phyloP scores from a whole-genome alignment of 2,888 invertebrate species.

The Cistogaster globosa region DNA sequence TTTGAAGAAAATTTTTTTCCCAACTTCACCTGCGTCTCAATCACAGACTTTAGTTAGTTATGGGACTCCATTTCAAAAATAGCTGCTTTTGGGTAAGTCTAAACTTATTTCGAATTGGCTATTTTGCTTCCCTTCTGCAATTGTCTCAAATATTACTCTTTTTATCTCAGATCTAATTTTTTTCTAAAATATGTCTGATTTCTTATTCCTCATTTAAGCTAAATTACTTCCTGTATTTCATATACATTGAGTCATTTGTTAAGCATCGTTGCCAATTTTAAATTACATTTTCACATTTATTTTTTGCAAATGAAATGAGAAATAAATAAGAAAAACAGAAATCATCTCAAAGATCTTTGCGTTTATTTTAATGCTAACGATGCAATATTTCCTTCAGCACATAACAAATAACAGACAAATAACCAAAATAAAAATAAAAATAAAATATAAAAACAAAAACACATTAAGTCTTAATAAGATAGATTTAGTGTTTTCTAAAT shows the following conservation, averaged over 20 bases:
- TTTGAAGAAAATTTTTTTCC: too few relatives aligned
- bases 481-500: slow-evolving; percentile 33
- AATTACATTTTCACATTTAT: slow-evolving; percentile 36
- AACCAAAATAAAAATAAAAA: neutral
- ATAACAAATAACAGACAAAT: slow-evolving; percentile 9
- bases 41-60: too few relatives aligned
- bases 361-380: slow-evolving; percentile 68
- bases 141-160: too few relatives aligned
- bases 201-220: slow-evolving; percentile 30
- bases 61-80: too few relatives aligned
- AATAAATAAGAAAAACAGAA: slow-evolving; percentile 23
- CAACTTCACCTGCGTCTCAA: too few relatives aligned
- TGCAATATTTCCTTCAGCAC: slow-evolving; percentile 69
- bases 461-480: slow-evolving; percentile 41
- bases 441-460: neutral
- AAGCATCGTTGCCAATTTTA: slow-evolving; percentile 63
- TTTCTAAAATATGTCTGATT: too few relatives aligned
- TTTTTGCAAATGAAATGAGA: neutral
- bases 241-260: slow-evolving; percentile 57
- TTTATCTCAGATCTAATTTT: too few relatives aligned
- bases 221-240: slow-evolving; percentile 55
- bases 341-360: slow-evolving; percentile 65
- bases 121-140: too few relatives aligned
- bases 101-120: too few relatives aligned
- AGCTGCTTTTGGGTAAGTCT: too few relatives aligned